These are phyloP conservation scores for Carpatolechia fugitivella DNA, from an alignment of 2,888 invertebrate species.

Conservation along the genomic window DNA sequence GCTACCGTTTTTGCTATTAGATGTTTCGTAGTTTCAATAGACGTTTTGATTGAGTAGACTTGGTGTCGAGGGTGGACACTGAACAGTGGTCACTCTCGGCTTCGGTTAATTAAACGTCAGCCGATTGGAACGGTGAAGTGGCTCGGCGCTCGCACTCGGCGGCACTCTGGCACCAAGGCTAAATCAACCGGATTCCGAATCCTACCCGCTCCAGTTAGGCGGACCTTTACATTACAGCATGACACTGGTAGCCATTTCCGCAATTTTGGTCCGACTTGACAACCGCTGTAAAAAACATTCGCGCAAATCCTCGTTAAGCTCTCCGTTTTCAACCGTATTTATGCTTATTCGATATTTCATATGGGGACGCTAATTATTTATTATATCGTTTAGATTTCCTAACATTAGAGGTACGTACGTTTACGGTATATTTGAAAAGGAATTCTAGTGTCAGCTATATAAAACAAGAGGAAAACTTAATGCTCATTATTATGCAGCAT, in stretches of 20 bases:
- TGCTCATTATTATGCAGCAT: slow-evolving; percentile 29
- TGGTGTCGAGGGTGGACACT: slow-evolving; percentile 33
- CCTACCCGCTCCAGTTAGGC: slow-evolving; percentile 72
- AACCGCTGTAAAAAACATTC: slow-evolving; percentile 19
- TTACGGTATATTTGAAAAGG: too few species aligned
- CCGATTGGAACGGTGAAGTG: slow-evolving; percentile 75
- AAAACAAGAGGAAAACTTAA: not conserved
- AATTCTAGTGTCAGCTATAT: too few species aligned
- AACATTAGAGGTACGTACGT: too few species aligned
- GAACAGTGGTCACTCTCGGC: slow-evolving; percentile 44
- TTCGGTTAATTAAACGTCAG: slow-evolving; percentile 62
- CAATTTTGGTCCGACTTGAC: slow-evolving; percentile 40
- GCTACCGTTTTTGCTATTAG: slow-evolving; percentile 22
- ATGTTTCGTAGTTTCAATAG: not conserved
- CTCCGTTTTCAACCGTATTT: too few species aligned
- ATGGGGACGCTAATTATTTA: too few species aligned
- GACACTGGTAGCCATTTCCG: slow-evolving; percentile 59
- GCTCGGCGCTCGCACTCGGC: slow-evolving; percentile 33
- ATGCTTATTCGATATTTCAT: too few species aligned
- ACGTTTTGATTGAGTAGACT: slow-evolving; percentile 25
- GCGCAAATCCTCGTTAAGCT: not conserved
- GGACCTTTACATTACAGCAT: slow-evolving; percentile 58
- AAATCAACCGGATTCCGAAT: slow-evolving; percentile 72
- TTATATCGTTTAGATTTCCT: too few species aligned
- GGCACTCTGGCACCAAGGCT: slow-evolving; percentile 70